A percentile compares a stretch with the other conserved stretches of the same genome.
Evolutionary conservation across 2,797 vertebrate genomes (phyloP).

Genomic region (Prunella strophiata): DNA sequence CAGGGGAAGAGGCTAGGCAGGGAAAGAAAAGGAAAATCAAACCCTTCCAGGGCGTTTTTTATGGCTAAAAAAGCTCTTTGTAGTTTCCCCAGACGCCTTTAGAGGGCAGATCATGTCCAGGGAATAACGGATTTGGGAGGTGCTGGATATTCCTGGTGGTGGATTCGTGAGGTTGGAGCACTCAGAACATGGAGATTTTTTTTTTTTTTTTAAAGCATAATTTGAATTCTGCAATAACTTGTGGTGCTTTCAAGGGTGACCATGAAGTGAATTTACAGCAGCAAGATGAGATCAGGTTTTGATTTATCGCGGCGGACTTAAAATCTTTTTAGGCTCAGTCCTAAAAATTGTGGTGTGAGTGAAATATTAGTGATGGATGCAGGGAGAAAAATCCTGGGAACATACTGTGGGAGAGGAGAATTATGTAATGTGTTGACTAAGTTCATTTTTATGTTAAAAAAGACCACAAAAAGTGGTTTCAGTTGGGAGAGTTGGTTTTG

Average conservation of each 20-base stretch:
- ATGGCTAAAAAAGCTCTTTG: neutral
- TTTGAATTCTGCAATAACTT: neutral
- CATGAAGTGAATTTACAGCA: neutral
- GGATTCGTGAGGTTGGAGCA: neutral
- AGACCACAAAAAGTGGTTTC: neutral
- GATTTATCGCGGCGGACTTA: neutral
- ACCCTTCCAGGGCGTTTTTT: neutral
- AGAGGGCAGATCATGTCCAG: constrained; percentile 67
- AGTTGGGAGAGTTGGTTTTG: neutral
- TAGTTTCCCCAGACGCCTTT: constrained; percentile 38
- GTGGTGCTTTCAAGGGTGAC: neutral
- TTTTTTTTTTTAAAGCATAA: neutral
- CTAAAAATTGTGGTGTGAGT: neutral
- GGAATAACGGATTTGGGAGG: neutral
- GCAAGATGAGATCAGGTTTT: neutral
- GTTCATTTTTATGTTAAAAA: neutral
- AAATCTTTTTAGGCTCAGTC: neutral
- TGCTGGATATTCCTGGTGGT: rapidly evolving
- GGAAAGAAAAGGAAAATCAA: neutral
- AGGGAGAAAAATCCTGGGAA: neutral
- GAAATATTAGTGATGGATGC: neutral
- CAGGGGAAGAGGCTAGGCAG: neutral
- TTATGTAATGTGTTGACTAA: constrained; percentile 12
- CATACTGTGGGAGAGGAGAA: neutral
- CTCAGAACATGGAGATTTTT: neutral